These are phyloP conservation scores for Reinhardtius hippoglossoides DNA, from an alignment of 2,113 vertebrate genomes.

Conservation along the genomic window DNA sequence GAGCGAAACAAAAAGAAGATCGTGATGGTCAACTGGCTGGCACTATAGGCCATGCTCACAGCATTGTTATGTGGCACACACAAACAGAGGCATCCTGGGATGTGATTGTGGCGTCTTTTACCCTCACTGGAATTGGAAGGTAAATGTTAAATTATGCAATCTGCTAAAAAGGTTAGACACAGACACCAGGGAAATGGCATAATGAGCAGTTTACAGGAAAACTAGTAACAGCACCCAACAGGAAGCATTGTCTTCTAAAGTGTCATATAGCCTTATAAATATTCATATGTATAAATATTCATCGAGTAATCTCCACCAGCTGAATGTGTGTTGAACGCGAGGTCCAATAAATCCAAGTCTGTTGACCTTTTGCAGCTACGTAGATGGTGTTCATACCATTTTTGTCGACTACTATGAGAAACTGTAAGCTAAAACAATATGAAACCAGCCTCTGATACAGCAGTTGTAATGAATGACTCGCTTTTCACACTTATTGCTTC, in stretches of 20 bases:
- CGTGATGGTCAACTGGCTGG: slow-evolving; percentile 40
- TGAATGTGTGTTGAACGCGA: slow-evolving; percentile 63
- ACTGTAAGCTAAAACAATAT: slow-evolving; percentile 68
- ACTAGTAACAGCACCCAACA: slow-evolving; percentile 70
- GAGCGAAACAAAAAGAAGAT: slow-evolving; percentile 4
- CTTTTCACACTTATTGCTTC: slow-evolving; percentile 71
- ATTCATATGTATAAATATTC: slow-evolving; percentile 78
- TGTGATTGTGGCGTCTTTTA: slow-evolving; percentile 50
- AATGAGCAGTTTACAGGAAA: slow-evolving; percentile 71
- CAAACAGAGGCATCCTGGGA: slow-evolving; percentile 50
- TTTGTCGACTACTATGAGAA: slow-evolving; percentile 45
- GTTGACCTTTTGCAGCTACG: slow-evolving; percentile 69
- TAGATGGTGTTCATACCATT: slow-evolving; percentile 49
- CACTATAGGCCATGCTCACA: slow-evolving; percentile 16
- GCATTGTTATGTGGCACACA: slow-evolving; percentile 29
- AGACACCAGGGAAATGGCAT: slow-evolving; percentile 64
- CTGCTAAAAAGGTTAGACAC: slow-evolving; percentile 72
- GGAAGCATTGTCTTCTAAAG: slow-evolving; percentile 76
- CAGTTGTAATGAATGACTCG: slow-evolving; percentile 49
- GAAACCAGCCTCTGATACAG: slow-evolving; percentile 51
- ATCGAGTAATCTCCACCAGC: slow-evolving; percentile 69
- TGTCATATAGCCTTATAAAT: slow-evolving; percentile 80
- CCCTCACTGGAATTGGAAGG: slow-evolving; percentile 63
- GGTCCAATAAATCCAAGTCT: slow-evolving; percentile 70
- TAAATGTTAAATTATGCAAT: slow-evolving; percentile 78